Evolutionary conservation across 2,113 vertebrate genomes (phyloP), one percentile per base, ranked within the genome.

Genomic region (Bombycilla garrulus): DNA sequence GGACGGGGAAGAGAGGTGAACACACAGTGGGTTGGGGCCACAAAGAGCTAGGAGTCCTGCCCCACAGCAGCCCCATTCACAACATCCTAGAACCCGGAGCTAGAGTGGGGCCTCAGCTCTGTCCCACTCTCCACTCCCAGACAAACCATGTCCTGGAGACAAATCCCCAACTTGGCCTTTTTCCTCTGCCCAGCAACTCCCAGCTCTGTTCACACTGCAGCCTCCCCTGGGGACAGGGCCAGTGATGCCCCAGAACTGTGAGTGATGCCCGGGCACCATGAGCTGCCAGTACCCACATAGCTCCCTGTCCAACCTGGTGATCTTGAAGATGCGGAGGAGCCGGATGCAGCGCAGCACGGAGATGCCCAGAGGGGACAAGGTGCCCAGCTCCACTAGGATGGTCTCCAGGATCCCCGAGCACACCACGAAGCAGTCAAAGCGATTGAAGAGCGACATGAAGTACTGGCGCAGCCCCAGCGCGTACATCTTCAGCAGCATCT

Each of bases 401-500:
- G 98, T 96, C 98, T 99, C 99, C 96, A 99, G 90, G 82, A 99
- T 95, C 4, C 99, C 99, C 2, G 98, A 98, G 3, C 98, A 98
- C 71, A 99, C 99, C 96, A 99, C 99, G 3, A 99, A 99, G 98
- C 98, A 99, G 98, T 99, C 99, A 11, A 99, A 99, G 48, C 99
- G 99, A 95, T 99, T 99, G 97, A 99, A 99, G 69, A 99, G 94
- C 0, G 99, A 99, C 99, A 99, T 99, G 96, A 99, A 99, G 96
- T 99, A 99, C 51, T 98, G 97, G 90, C 98, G 98, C 33, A 98
- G 97, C 48, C 99, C 99, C 96, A 99, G 97, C 0, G 99, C 99
- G 1, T 99, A 99, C 98, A 99, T 99, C 98, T 99, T 99, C 95
- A 99, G 91, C 90, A 99, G 96, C 99, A 99, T 99, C 98, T 99